Percentiles rank a stretch among this genome's conserved stretches.
These are phyloP conservation scores for Mionectes macconnelli DNA, from an alignment of 2,113 vertebrate genomes.

Conservation along the genomic window DNA sequence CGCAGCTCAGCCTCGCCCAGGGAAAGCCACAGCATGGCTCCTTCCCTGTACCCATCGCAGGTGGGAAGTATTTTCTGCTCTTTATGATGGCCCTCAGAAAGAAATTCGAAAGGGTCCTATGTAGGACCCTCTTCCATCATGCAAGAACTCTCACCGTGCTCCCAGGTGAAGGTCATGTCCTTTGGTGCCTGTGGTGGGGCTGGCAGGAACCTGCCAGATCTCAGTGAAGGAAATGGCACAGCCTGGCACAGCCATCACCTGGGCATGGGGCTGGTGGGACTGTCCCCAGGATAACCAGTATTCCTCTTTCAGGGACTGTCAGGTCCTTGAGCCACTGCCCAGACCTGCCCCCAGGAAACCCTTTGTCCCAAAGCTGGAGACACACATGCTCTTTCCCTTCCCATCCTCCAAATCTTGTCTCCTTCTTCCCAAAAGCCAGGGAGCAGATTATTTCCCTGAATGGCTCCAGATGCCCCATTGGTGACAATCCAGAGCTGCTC, in stretches of 20 bases:
- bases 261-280: not conserved
- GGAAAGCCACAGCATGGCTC: not conserved
- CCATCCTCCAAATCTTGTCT: not conserved
- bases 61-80: not conserved
- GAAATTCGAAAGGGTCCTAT: not conserved
- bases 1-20: not conserved
- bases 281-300: not conserved
- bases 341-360: not conserved
- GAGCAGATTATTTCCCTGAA: not conserved
- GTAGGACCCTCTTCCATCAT: not conserved
- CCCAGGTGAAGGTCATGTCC: not conserved
- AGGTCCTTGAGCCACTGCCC: not conserved
- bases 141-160: rapidly evolving
- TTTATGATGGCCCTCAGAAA: not conserved
- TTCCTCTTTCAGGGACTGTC: rapidly evolving
- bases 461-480: not conserved
- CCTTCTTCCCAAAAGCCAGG: not conserved
- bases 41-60: not conserved
- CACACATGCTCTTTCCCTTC: not conserved
- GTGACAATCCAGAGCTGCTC: not conserved
- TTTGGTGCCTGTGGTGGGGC: no score
- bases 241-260: not conserved
- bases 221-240: not conserved
- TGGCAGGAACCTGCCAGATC: no score
- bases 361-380: not conserved